Conservation (phyloP, 1,140 invertebrate genomes). For the Platorchestia sp. region DNA sequence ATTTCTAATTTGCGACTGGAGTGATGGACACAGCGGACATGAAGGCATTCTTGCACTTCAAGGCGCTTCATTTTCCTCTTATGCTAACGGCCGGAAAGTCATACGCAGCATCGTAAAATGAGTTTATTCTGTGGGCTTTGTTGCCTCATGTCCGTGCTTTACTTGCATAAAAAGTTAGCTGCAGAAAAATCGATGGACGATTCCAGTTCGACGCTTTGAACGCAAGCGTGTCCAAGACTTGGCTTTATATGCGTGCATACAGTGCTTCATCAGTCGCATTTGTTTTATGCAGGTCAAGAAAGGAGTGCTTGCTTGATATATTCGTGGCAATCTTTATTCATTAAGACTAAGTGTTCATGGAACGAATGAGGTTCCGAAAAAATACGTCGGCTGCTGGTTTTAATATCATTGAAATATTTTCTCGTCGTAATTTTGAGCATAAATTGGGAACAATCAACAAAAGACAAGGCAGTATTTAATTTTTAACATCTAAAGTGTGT, state of each 20-base stretch:
- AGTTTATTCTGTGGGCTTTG: neutral
- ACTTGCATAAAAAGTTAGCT: neutral
- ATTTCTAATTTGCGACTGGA: constrained; percentile 45
- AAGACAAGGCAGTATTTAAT: no score
- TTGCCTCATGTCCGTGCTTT: neutral
- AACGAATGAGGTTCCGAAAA: no score
- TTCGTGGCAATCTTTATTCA: no score
- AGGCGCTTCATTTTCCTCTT: neutral
- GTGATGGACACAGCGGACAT: constrained; percentile 4
- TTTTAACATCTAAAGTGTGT: no score
- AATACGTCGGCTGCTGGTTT: no score
- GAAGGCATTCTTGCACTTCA: constrained; percentile 5
- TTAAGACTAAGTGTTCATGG: no score
- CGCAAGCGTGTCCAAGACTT: neutral
- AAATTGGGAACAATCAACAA: no score
- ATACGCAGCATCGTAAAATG: neutral
- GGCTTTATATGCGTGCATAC: neutral
- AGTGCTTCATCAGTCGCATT: neutral
- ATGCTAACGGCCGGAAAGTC: neutral
- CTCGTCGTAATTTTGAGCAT: no score
- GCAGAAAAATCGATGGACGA: neutral
- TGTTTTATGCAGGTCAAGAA: neutral
- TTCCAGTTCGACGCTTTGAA: neutral
- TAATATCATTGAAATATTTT: no score
- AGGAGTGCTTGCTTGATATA: no score